Percentiles rank a stretch among this genome's conserved stretches.
Evolutionary conservation across 92 coral and sea anemone genomes (phyloP).

Genomic region (Micromussa lordhowensis): DNA sequence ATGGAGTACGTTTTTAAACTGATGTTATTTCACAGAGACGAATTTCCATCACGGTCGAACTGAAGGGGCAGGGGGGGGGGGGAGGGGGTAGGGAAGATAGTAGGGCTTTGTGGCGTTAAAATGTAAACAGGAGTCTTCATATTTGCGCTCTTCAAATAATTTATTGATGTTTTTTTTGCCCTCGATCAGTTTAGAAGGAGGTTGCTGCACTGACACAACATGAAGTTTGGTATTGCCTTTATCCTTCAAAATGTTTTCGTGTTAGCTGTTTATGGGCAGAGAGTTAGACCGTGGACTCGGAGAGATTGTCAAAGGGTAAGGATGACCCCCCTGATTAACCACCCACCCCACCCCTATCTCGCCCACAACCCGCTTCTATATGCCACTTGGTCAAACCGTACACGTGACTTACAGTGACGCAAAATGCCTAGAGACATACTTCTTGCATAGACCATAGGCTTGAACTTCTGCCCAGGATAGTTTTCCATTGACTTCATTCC

Average conservation of each 20-base stretch:
- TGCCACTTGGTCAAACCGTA: no score
- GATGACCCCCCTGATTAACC: neutral
- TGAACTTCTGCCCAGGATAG: neutral
- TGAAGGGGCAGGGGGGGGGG: neutral
- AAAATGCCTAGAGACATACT: no score
- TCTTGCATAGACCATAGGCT: no score
- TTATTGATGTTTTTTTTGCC: neutral
- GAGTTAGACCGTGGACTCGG: slow-evolving; percentile 48
- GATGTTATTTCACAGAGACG: neutral
- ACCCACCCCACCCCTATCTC: neutral
- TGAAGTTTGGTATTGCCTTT: slow-evolving; percentile 9
- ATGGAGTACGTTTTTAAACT: neutral
- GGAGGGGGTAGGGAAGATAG: neutral
- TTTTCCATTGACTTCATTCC: neutral
- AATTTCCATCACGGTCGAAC: neutral
- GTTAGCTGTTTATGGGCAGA: slow-evolving; percentile 16
- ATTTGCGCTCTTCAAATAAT: neutral
- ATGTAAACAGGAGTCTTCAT: neutral
- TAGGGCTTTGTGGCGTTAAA: neutral
- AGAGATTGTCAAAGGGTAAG: slow-evolving; percentile 64
- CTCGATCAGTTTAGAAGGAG: neutral
- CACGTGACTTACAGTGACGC: no score
- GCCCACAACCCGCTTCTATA: neutral
- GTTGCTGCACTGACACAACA: neutral
- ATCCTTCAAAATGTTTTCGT: slow-evolving; percentile 3